Percentiles rank a stretch among this genome's conserved stretches.
phyloP scores from a whole-genome alignment of 2,797 vertebrate genomes.

The Mycteria americana region DNA sequence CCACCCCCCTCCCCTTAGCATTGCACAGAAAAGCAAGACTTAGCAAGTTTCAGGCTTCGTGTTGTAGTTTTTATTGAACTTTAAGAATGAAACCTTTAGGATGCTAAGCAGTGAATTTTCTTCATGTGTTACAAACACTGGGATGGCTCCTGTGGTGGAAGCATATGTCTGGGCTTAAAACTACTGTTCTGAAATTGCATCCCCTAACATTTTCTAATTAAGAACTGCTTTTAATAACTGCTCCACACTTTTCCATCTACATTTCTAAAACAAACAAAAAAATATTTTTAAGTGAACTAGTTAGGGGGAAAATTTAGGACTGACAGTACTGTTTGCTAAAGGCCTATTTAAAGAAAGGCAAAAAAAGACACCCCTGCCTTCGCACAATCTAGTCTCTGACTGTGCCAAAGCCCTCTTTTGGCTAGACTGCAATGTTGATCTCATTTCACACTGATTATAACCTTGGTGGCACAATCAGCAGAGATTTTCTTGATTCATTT shows the following conservation, averaged over 20 bases:
- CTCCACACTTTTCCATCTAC: neutral
- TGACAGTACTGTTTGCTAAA: neutral
- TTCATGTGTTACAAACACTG: neutral
- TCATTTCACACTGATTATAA: neutral
- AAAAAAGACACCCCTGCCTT: neutral
- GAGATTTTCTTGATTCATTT: neutral
- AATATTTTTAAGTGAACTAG: neutral
- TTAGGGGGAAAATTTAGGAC: neutral
- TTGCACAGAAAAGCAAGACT: neutral
- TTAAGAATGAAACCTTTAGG: slow-evolving; percentile 25
- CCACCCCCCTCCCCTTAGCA: accelerated
- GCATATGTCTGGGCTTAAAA: slow-evolving; percentile 45
- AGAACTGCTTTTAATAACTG: neutral
- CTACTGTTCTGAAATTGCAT: slow-evolving; percentile 5
- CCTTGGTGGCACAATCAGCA: neutral
- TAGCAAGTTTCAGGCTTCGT: neutral
- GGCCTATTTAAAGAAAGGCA: neutral
- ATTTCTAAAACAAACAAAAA: neutral
- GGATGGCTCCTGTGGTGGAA: slow-evolving; percentile 18
- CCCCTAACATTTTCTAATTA: slow-evolving; percentile 16
- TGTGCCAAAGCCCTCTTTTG: neutral
- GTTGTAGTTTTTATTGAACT: slow-evolving; percentile 2
- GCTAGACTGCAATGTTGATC: neutral
- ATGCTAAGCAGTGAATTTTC: slow-evolving; percentile 46
- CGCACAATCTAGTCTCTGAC: neutral